Percentiles rank a stretch among this genome's conserved stretches.
Evolutionary conservation across 2,888 invertebrate species (phyloP).

Genomic region (Aphodius granarius): DNA sequence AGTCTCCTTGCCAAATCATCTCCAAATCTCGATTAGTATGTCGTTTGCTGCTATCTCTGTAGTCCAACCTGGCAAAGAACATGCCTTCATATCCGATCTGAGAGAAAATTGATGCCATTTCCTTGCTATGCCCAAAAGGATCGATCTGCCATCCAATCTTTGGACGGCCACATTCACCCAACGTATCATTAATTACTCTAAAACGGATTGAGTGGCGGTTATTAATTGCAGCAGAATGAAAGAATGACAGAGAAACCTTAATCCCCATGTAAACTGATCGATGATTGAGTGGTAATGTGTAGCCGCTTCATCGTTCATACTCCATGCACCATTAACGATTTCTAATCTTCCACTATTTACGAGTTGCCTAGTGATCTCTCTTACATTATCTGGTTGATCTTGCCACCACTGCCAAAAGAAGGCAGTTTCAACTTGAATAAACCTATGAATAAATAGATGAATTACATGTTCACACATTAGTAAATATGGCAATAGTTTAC

Average conservation of each 20-base stretch:
- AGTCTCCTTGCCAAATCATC: conserved; percentile 76
- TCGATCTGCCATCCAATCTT: conserved; percentile 85
- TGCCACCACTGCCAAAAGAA: conserved; percentile 84
- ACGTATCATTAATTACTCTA: conserved; percentile 64
- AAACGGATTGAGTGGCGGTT: conserved; percentile 53
- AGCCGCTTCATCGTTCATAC: conserved; percentile 66
- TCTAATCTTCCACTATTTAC: conserved; percentile 63
- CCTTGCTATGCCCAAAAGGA: conserved; percentile 78
- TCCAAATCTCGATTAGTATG: conserved; percentile 65
- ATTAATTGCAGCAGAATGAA: neutral
- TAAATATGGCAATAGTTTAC: too few species aligned
- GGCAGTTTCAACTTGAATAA: conserved; percentile 80
- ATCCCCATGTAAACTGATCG: conserved; percentile 71
- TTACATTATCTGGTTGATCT: conserved; percentile 60
- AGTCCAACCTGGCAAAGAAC: conserved; percentile 82
- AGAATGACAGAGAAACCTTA: conserved; percentile 54
- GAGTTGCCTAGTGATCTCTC: conserved; percentile 59
- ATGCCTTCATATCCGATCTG: conserved; percentile 85
- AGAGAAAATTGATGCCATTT: conserved; percentile 73
- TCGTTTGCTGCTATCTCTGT: conserved; percentile 70
- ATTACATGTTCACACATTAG: neutral
- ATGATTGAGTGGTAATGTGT: conserved; percentile 70
- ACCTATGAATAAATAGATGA: conserved; percentile 53
- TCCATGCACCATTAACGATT: conserved; percentile 64
- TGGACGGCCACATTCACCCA: conserved; percentile 75